These are phyloP conservation scores for Grammomys dolichurus DNA, from an alignment of 2,113 vertebrate species.

Conservation along the genomic window DNA sequence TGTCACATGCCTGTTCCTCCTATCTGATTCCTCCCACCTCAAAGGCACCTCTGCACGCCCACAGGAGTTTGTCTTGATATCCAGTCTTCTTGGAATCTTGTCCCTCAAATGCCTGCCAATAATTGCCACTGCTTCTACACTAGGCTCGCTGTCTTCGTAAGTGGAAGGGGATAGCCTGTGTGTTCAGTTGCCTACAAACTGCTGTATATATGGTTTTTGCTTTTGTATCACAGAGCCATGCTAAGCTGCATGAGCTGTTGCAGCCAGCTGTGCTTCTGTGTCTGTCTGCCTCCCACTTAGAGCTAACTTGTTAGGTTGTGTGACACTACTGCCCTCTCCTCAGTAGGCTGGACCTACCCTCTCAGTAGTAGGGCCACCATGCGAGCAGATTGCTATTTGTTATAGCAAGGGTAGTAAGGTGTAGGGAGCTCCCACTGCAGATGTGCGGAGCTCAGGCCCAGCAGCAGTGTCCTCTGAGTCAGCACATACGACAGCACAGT, in stretches of 20 bases:
- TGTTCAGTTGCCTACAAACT: not conserved
- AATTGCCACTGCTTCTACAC: not conserved
- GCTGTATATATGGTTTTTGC: not conserved
- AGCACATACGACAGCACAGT: not conserved
- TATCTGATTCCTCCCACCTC: not conserved
- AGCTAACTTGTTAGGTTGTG: not conserved
- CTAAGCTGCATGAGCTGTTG: fast-evolving
- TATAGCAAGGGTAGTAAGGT: not conserved
- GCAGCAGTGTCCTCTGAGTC: not conserved
- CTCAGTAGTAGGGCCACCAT: not conserved
- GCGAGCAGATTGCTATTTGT: not conserved
- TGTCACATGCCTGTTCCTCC: fast-evolving
- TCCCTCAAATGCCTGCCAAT: not conserved
- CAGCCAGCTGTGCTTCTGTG: not conserved
- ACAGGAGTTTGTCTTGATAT: not conserved
- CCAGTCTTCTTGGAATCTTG: not conserved
- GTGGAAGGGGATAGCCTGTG: not conserved
- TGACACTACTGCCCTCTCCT: not conserved
- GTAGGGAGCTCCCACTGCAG: not conserved
- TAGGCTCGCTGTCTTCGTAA: not conserved
- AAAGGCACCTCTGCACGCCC: not conserved
- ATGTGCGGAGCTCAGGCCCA: not conserved
- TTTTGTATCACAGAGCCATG: not conserved
- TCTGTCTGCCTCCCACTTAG: not conserved
- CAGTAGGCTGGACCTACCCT: not conserved